Evolutionary conservation across 2,888 invertebrate genomes (phyloP), one percentile per base, ranked within the genome.

Genomic region (Micoletzkya japonica): DNA sequence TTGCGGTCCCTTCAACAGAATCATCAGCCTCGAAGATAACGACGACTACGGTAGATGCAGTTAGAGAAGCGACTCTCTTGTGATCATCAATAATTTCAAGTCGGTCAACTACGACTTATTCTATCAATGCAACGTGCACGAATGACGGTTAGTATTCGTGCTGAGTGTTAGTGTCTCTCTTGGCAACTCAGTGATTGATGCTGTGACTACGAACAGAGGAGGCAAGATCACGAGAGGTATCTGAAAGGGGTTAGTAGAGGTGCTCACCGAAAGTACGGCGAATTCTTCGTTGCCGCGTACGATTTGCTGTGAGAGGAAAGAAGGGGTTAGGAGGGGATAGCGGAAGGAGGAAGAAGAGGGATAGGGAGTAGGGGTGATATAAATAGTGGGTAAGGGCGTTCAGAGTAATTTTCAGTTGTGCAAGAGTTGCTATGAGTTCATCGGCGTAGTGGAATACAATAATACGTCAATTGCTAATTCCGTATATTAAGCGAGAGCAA

Each of bases 241-340:
- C 44, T 14, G 20, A 14, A 44, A 44, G 44, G 10, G 44, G 44
- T 44, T 20, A 10, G 44, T 44, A 44, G 44, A 14, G 4, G 32
- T 28, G 26, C 4, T 63, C 70, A 74, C 74, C 72, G 74, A 61
- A 74, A 74, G 60, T 57, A 74, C 17, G 74, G 74, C 32, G 70
- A 74, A 49, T 72, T 67, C 64, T 70, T 72, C 57, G 54, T 58
- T 36, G 67, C 74, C 26, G 59, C 59, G 57, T 72, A 73, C 32
- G 73, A 50, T 50, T 58, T 68, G 68, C 20, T 34, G 6, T 4
- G 63, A 50, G 26, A 34, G 2, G n/a, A 44, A 44, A 44, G 44
- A 44, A 14, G 44, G 44, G 44, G 44, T 44, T 44, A 44, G 10
- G 44, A 20, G 10, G 20, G 44, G 44, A 44, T 44, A 14, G 44